Evolutionary conservation across 2,888 invertebrate genomes (phyloP).

Genomic region (Agrotis exclamationis): DNA sequence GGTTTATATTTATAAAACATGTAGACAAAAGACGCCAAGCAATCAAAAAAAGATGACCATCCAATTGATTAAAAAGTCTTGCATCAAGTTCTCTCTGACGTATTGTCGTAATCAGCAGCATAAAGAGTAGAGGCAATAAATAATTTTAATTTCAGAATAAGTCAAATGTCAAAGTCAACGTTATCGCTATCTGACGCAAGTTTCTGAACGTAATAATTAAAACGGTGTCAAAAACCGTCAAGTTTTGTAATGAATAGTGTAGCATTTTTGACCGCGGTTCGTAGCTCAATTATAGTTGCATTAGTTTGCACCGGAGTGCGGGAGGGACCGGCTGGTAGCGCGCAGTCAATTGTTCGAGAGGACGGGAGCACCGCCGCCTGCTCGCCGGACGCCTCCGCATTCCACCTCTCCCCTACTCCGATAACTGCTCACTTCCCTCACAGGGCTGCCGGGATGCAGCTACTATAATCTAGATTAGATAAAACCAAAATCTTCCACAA

Average conservation of each 20-base stretch:
- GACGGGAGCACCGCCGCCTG: constrained; percentile 51
- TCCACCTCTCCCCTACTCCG: constrained; percentile 72
- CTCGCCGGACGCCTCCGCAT: constrained; percentile 79
- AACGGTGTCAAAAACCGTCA: constrained; percentile 5
- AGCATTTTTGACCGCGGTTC: background rate
- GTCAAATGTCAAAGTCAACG: constrained; percentile 44
- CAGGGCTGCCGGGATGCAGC: constrained; percentile 50
- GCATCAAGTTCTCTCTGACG: background rate
- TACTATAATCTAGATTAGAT: background rate
- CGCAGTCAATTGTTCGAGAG: constrained; percentile 67
- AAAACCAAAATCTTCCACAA: background rate
- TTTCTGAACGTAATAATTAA: background rate
- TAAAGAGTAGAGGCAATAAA: constrained; percentile 13
- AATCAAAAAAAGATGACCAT: too few relatives aligned
- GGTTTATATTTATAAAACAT: constrained; percentile 24
- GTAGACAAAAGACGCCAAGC: constrained; percentile 4
- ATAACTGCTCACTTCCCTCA: constrained; percentile 79
- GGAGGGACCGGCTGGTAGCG: constrained; percentile 52
- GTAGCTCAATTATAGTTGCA: constrained; percentile 38
- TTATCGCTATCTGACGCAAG: constrained; percentile 30
- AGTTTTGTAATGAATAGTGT: constrained; percentile 8
- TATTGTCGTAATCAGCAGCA: constrained; percentile 19
- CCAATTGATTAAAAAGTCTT: background rate
- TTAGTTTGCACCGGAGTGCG: constrained; percentile 31
- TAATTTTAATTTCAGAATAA: constrained; percentile 19